Evolutionary conservation across 2,888 invertebrate genomes (phyloP), one percentile per base, ranked within the genome.

Genomic region (Eupithecia tripunctaria): DNA sequence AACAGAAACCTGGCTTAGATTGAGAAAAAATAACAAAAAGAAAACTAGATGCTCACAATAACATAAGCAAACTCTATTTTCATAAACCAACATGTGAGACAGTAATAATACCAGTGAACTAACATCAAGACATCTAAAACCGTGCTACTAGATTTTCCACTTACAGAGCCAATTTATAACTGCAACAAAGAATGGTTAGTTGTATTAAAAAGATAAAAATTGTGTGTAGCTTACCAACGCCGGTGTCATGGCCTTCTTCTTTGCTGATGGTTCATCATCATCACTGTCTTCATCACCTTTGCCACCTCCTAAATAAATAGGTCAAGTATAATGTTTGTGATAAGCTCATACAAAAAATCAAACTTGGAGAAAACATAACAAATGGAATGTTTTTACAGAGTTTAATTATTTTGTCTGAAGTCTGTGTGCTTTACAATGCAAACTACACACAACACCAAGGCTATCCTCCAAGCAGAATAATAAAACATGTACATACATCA

Each of bases 221-320:
- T 8, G 43, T 38, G 38, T 63, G 25, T 51, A 25, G 72, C 90
- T 92, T 88, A 94, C 94, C 89, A 94, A 83, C 65, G 94, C 91
- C 95, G 97, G 71, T 92, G 96, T 65, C 72, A 75, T 91, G 59
- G 96, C 96, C 78, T 95, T 91, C 87, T 97, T 97, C 91, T 98
- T 98, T 59, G 96, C 96, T 7, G 96, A 96, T 0, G 98, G 98
- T 84, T 97, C 97, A 86, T 97, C 97, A 83, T 97, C 97, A 60
- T 97, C 97, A 82, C 97, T 97, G 85, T 97, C 97, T 0, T 97
- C 97, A 0, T 97, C 97, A 75, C 96, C 96, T 75, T 96, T 97
- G 67, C 96, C 95, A 82, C 96, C 95, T 84, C 96, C 95, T 88
- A 95, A 91, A 80, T 88, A 86, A 82, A 69, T 32, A 69, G 64